Base-by-base conservation (phyloP, 2,113 vertebrate genomes). In the Catharus minimus region DNA sequence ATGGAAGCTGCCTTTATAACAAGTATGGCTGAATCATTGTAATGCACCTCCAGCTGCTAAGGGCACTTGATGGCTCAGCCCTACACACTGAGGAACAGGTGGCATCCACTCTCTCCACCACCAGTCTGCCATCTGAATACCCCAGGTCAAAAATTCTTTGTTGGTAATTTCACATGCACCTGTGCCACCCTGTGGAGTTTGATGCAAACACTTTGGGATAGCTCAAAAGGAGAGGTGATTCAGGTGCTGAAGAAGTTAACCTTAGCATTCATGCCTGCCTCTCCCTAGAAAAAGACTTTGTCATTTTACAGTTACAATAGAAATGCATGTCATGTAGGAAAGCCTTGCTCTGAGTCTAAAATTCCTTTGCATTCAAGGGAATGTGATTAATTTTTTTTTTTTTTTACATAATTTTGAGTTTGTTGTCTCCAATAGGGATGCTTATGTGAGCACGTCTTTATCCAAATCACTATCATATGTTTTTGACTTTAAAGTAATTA, bases 141-240 rank as follows among this genome's bases (percentile, higher is more conserved):
- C 0, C 3, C 30, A 49, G 62, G 83, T 30, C 67, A 79, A 88
- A 76, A 90, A 85, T 36, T 65, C n/a, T 1, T 4, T 2, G 32
- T 26, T 1, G 2, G 11, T 65, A 73, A 22, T 44, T 53, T 43
- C 9, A 0, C 39, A 14, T 0, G n/a, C 14, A 4, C 46, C 44
- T 27, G 7, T 76, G 79, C 72, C 58, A 36, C 38, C 57, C 44
- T 16, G 64, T 61, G 76, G 64, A 65, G 65, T 27, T 13, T 27
- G 22, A 21, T 0, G 0, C n/a, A 64, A 64, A 41, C 5, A 23
- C 2, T 5, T 38, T 8, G 15, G 24, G 36, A 16, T 4, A 15
- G 39, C 20, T 52, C 23, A n/a, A 55, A 33, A 75, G 66, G 36
- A 73, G 46, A 56, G 4, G 22, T 18, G 15, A 32, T 15, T 27